Conservation (phyloP, 2,888 invertebrate genomes). For the Cybosia mesomella region DNA sequence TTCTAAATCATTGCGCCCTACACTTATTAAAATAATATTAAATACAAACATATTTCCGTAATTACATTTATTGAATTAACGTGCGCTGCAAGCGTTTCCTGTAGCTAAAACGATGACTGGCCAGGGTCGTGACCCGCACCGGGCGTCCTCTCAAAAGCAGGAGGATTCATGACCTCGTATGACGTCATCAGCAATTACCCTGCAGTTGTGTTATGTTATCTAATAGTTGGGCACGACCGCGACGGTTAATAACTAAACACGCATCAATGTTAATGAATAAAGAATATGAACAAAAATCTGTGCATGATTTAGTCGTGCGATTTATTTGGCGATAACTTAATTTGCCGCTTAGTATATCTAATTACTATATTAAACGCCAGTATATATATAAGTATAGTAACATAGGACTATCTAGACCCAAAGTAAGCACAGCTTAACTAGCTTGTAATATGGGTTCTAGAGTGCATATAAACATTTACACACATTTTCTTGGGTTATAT, state of each 20-base stretch:
- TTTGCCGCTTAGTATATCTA: no score
- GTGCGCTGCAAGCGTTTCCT: slow-evolving; percentile 62
- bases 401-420: no score
- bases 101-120: slow-evolving; percentile 64
- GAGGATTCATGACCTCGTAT: slow-evolving; percentile 70
- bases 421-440: no score
- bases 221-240: slow-evolving; percentile 62
- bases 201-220: slow-evolving; percentile 62
- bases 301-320: not conserved
- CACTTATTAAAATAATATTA: not conserved
- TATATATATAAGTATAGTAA: no score
- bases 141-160: slow-evolving; percentile 65
- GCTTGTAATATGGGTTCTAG: no score
- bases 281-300: slow-evolving; percentile 8
- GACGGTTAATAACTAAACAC: slow-evolving; percentile 51
- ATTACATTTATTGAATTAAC: not conserved
- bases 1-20: not conserved
- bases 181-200: slow-evolving; percentile 69
- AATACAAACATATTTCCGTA: not conserved
- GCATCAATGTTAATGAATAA: slow-evolving; percentile 32
- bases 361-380: no score
- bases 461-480: no score
- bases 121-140: slow-evolving; percentile 70
- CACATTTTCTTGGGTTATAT: no score
- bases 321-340: not conserved